Base-by-base conservation (phyloP, 35 echinoderm and acorn worm genomes). In the Apostichopus japonicus region DNA sequence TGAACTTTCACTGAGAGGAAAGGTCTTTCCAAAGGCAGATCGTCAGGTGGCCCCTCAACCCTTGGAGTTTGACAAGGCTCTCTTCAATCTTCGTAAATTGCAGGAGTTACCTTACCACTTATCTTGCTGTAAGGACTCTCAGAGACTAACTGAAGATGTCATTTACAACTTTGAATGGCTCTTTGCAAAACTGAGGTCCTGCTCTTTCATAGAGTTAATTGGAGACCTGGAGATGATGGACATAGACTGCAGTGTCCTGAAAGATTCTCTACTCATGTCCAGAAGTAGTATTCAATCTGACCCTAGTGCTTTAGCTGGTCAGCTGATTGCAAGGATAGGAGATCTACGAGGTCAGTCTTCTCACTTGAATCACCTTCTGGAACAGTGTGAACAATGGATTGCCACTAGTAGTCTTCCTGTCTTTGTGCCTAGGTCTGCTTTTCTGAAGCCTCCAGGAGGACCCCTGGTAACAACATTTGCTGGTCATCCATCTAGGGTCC, bases 61-160 rank as follows among this genome's bases (percentile, higher is more conserved):
- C 1, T 76, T 97, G 6, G 94, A 93, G 80, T 97, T 93, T 76
- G 80, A 90, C 17, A 21, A 91, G 22, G 88, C 79, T 44, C 78
- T 97, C n/a, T 97, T 93, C 92, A 97, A 97, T 71, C 55, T 95
- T 4, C 86, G 96, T 6, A 97, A 97, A 77, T 78, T 97, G 65
- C 88, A 93, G 71, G 96, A 97, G 27, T 79, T 97, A 24, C 96
- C 96, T 6, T 88, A 95, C 77, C 96, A 95, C 83, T 75, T 97
- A 16, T 88, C 79, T 4, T 61, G 73, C 33, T 79, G 79, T 23
- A n/a, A 65, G 14, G 78, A 95, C 62, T 25, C 77, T 6, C 72
- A 95, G 23, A 73, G 62, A 54, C 58, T 97, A 17, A 57, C 53
- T 6, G 87, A 83, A 11, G 22, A 95, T 15, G 92, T 97, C 1